Percentiles rank a stretch among this genome's conserved stretches.
These are phyloP conservation scores for Thelaira solivaga DNA, from an alignment of 2,888 invertebrate genomes.

Conservation along the genomic window DNA sequence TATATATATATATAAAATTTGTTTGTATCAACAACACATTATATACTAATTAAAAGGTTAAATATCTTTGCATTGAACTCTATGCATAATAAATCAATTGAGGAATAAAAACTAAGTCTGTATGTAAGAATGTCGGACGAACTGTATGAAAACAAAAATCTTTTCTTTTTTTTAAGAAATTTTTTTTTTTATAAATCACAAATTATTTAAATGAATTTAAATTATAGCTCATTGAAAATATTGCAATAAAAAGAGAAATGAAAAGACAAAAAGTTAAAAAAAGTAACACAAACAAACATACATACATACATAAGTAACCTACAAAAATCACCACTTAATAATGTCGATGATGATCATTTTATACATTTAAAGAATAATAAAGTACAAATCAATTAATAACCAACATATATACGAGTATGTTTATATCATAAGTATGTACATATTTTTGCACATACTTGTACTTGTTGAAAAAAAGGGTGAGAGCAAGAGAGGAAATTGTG, in stretches of 20 bases:
- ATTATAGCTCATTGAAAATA: conserved; percentile 73
- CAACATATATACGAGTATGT: background rate
- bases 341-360: conserved; percentile 36
- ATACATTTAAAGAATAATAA: conserved; percentile 50
- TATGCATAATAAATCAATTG: conserved; percentile 22
- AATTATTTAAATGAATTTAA: conserved; percentile 74
- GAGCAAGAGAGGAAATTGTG: too few relatives aligned
- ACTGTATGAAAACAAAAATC: conserved; percentile 10
- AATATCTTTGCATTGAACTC: conserved; percentile 75
- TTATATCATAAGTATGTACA: background rate
- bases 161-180: conserved; percentile 1
- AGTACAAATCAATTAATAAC: conserved; percentile 59
- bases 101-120: conserved; percentile 6
- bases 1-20: too few relatives aligned
- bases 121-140: background rate
- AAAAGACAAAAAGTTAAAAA: background rate
- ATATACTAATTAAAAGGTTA: conserved; percentile 74
- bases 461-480: background rate
- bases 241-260: background rate
- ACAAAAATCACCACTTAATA: conserved; percentile 36
- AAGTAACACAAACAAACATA: background rate
- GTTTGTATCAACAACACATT: conserved; percentile 33
- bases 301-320: conserved; percentile 21
- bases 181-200: conserved; percentile 54
- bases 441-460: background rate